Evolutionary conservation across 92 coral and sea anemone species (phyloP), one percentile per base, ranked within the genome.

Genomic region (Meandrina meandrites): DNA sequence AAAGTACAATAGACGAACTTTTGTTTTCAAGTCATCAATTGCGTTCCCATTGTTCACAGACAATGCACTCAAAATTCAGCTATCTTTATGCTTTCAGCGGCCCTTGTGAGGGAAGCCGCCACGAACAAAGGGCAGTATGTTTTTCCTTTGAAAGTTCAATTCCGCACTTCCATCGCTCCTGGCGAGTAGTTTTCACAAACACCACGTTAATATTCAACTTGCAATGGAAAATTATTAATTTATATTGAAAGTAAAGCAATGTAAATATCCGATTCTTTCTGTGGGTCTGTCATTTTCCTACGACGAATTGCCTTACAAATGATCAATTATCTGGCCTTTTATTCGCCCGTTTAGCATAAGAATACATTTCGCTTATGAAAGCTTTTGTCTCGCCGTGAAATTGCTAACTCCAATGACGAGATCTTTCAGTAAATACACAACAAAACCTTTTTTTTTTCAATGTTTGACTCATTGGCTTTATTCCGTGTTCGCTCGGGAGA

Each of bases 241-340:
- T 93, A 89, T 93, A 95, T 95, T 93, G 92, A 80, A 88, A 91
- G 89, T 95, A 86, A 87, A 79, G 81, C 75, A 93, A 93, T 93
- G 96, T 93, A 95, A 95, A 95, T 91, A 94, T 94, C 98, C 98
- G 95, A 94, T 93, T 88, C 92, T 86, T 79, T 89, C 89, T 80
- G 88, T 89, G 90, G 85, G 89, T 92, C 94, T 89, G 96, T 89
- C 98, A 93, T 88, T 93, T 85, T 93, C 90, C 77, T 91, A 51
- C 92, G 89, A 76, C 91, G 98, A 95, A 95, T 95, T 95, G 98
- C 98, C 98, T 91, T 90, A 95, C 94, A 97, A 94, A 95, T 95
- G 98, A 97, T 95, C 99, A 97, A 97, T 97, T 97, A 97, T 87
- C 91, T 79, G 81, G 87, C 90, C 98, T 86, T 95, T 94, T 92